Base-by-base conservation (phyloP, 53 echinoderm and acorn worm genomes). In the Stichopus horrens region DNA sequence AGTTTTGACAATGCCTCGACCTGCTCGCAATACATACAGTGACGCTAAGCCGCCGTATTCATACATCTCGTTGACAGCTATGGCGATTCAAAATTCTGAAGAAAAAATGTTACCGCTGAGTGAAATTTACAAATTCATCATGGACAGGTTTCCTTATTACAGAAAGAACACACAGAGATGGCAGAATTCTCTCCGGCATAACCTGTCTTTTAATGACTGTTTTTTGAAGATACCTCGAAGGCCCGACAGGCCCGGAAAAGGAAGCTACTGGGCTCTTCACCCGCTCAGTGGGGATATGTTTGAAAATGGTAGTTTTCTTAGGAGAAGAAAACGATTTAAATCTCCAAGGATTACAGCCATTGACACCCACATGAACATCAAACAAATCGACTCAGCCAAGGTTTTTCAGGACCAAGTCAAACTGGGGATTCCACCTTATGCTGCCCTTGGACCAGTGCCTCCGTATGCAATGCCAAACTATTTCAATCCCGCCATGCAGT, bases 71-170 rank as follows among this genome's bases (percentile, higher is more conserved):
- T 90, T 99, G 4, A 99, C 99, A 79, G 99, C 99, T 4, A 99
- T 99, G 99, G 99, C 99, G 2, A 99, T 99, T 53, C 99, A 99
- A 87, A 96, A 91, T 90, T 99, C 99, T 2, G 88, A 80, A 5
- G 99, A 99, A 73, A 99, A 99, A 87, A 99, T 99, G 99, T 87
- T 99, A 13, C 99, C 99, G 6, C 79, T 99, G 74, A 99, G 99
- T 74, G 99, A 99, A 63, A 99, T 99, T 92, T 99, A 99, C 91
- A 99, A 99, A 85, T 99, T 99, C 73, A 99, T 99, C 90, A 99
- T 99, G 99, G 99, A 99, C 91, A 90, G 99, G 53, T 99, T 99
- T 85, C 99, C 99, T 11, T 99, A 96, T 77, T 99, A 99, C 76
- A 94, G 99, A 10, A 99, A 99, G 73, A 99, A 99, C 89, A 99